Evolutionary conservation across 2,888 invertebrate genomes (phyloP).

Genomic region (Macropis europaea): DNA sequence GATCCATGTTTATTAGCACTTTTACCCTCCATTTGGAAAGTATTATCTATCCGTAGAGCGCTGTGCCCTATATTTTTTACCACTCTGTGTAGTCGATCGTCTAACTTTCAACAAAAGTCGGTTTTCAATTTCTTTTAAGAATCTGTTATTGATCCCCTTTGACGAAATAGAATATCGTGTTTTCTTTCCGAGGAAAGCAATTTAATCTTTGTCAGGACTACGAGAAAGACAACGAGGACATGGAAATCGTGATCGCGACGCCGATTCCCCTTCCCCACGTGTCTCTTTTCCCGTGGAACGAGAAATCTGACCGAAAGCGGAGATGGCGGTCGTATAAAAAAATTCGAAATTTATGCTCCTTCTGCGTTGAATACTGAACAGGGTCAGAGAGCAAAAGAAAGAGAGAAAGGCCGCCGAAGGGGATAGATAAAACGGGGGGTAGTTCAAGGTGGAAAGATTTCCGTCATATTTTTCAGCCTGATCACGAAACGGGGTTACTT

Average conservation of each 20-base stretch:
- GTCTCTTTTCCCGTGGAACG: background rate
- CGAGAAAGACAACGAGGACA: background rate
- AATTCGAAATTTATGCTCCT: slow-evolving; percentile 36
- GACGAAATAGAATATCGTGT: background rate
- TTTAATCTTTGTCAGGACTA: slow-evolving; percentile 30
- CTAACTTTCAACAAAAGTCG: too few species aligned
- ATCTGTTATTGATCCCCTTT: too few species aligned
- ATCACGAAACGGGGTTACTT: slow-evolving; percentile 21
- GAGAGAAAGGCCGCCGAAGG: slow-evolving; percentile 7
- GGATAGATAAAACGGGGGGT: slow-evolving; percentile 25
- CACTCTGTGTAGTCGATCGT: too few species aligned
- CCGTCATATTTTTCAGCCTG: slow-evolving; percentile 28
- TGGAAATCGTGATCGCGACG: slow-evolving; percentile 13
- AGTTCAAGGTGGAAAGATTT: slow-evolving; percentile 29
- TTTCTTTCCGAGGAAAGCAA: background rate
- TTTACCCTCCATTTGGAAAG: too few species aligned
- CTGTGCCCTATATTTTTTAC: too few species aligned
- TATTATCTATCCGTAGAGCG: too few species aligned
- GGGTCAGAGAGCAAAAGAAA: background rate
- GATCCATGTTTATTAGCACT: too few species aligned
- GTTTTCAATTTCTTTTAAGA: too few species aligned
- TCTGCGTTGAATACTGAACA: slow-evolving; percentile 41
- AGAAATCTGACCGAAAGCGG: slow-evolving; percentile 28
- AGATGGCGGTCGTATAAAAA: slow-evolving; percentile 20
- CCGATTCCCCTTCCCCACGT: background rate